These are phyloP conservation scores for Tanytarsus gracilentus DNA, from an alignment of 2,888 invertebrate genomes.

Conservation along the genomic window DNA sequence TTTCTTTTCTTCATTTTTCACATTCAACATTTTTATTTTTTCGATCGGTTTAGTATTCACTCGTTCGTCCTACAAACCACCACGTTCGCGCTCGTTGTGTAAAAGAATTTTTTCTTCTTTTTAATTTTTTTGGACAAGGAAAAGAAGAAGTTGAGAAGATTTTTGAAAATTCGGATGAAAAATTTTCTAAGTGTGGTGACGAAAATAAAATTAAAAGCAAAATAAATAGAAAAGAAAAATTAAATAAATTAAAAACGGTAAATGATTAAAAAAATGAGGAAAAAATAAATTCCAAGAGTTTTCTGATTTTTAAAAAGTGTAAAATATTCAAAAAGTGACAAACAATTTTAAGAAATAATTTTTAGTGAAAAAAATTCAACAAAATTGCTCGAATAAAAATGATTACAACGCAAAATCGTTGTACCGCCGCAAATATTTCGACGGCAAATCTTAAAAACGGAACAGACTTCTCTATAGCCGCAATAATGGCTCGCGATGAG, in stretches of 20 bases:
- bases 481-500: conserved; percentile 75
- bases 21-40: background rate
- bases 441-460: conserved; percentile 44
- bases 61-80: conserved; percentile 15
- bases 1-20: background rate
- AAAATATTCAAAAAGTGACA: background rate
- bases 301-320: background rate
- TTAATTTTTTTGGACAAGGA: too few relatives aligned
- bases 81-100: conserved; percentile 23
- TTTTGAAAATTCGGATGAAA: too few relatives aligned
- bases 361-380: background rate
- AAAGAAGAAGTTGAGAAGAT: too few relatives aligned
- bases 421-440: conserved; percentile 36
- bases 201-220: background rate
- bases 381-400: background rate
- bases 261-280: background rate
- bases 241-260: background rate
- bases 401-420: conserved; percentile 34
- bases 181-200: background rate
- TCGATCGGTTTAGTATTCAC: conserved; percentile 25
- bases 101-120: too few relatives aligned
- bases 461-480: conserved; percentile 93
- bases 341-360: background rate
- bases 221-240: background rate
- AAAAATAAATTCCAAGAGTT: background rate